phyloP scores from a whole-genome alignment of 2,113 vertebrate species.

The Xenopus borealis region DNA sequence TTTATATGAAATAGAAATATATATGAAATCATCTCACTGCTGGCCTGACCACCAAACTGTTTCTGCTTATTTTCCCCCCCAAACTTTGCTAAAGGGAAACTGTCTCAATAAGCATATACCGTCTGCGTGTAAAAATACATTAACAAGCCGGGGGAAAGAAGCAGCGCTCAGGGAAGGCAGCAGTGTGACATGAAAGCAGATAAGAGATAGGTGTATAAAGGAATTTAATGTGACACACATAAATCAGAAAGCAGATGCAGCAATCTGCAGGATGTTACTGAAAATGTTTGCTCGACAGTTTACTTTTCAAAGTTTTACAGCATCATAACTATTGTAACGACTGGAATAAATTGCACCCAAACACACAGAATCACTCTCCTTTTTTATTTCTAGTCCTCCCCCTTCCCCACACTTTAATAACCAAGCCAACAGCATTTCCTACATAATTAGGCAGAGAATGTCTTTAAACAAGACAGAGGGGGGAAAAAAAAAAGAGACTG shows the following conservation, averaged over 20 bases:
- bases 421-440: neutral
- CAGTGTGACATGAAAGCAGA: neutral
- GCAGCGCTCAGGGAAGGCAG: neutral
- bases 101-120: no score
- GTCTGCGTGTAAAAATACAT: no score
- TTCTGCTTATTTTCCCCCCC: no score
- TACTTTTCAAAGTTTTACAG: neutral
- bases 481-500: constrained; percentile 59
- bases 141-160: no score
- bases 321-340: neutral
- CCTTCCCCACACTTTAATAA: neutral
- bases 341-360: neutral
- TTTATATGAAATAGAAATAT: no score
- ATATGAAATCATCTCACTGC: no score
- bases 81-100: no score
- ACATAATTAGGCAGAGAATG: neutral
- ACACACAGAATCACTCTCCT: no score
- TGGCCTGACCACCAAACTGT: no score
- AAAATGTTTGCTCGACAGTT: neutral
- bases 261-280: neutral
- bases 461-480: constrained; percentile 40
- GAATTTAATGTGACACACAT: neutral
- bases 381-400: no score
- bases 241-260: constrained; percentile 2
- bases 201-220: neutral